Conservation (phyloP, 2,888 invertebrate genomes). For the Cerastis rubricosa region DNA sequence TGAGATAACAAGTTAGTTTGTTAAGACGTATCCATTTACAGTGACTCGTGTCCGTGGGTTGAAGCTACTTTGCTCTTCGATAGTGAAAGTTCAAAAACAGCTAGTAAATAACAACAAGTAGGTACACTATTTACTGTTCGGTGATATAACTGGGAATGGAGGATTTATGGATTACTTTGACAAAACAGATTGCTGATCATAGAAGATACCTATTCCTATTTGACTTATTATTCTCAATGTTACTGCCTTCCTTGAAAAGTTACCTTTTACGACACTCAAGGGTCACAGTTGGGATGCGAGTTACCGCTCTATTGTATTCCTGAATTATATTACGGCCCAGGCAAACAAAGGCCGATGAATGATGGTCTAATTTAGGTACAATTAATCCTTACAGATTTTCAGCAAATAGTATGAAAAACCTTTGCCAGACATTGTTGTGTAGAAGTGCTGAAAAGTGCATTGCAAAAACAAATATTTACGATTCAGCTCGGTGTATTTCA, state of each 20-base stretch:
- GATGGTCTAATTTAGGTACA: conserved; percentile 14
- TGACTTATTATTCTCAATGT: conserved; percentile 7
- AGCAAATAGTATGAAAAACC: background rate
- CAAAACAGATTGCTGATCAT: background rate
- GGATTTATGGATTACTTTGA: background rate
- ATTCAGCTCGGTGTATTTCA: conserved; percentile 30
- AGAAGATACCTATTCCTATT: background rate
- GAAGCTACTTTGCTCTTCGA: background rate
- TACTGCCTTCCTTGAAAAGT: conserved; percentile 20
- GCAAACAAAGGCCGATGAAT: conserved; percentile 40
- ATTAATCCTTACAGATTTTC: conserved; percentile 29
- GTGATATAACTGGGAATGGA: background rate
- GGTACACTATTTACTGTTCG: background rate
- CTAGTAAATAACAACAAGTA: background rate
- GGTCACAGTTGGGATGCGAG: conserved; percentile 19
- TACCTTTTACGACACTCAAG: conserved; percentile 34
- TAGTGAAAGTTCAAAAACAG: background rate
- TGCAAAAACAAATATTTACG: conserved; percentile 20
- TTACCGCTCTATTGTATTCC: conserved; percentile 32
- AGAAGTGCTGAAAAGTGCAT: background rate
- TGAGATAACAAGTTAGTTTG: background rate
- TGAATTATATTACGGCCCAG: conserved; percentile 32
- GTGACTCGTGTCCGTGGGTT: background rate
- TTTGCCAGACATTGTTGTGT: background rate
- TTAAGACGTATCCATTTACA: background rate